Conservation (phyloP, 92 coral and sea anemone species). For the Virgularia gustaviana region DNA sequence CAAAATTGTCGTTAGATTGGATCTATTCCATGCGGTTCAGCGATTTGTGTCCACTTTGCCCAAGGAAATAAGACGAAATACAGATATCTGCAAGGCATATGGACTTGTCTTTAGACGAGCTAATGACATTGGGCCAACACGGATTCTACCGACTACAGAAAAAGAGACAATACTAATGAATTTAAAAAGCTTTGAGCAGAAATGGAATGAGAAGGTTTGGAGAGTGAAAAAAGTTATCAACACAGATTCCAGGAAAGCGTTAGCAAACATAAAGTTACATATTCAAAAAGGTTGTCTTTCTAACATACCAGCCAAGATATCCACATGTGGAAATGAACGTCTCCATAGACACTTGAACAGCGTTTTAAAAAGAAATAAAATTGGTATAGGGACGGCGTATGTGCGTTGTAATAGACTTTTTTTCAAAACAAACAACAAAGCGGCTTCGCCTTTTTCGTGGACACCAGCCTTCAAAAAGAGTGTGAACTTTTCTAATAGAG, state of each 20-base stretch:
- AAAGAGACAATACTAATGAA: slow-evolving; percentile 6
- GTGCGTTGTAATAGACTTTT: slow-evolving; percentile 15
- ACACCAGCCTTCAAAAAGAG: background rate
- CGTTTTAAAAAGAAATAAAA: slow-evolving; percentile 4
- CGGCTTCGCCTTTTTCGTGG: background rate
- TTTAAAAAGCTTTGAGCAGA: slow-evolving; percentile 17
- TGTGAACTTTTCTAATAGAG: background rate
- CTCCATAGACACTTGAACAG: slow-evolving; percentile 28
- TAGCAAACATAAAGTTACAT: slow-evolving; percentile 1
- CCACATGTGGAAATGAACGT: slow-evolving; percentile 38
- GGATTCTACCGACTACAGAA: slow-evolving; percentile 22
- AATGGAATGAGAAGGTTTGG: slow-evolving; percentile 20
- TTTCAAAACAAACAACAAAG: slow-evolving; percentile 1
- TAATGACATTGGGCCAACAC: slow-evolving; percentile 24
- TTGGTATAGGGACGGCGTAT: slow-evolving; percentile 18
- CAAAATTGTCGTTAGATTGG: background rate
- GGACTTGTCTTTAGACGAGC: slow-evolving; percentile 29
- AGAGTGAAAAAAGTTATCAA: slow-evolving; percentile 1
- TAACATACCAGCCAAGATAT: slow-evolving; percentile 10
- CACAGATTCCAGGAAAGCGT: slow-evolving; percentile 2
- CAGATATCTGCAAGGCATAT: slow-evolving; percentile 26
- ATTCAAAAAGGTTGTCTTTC: slow-evolving; percentile 10
- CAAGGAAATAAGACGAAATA: background rate
- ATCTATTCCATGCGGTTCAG: slow-evolving; percentile 33
- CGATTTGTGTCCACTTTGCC: slow-evolving; percentile 4